These are phyloP conservation scores for Zelleria hepariella DNA, from an alignment of 2,888 invertebrate species.

Conservation along the genomic window DNA sequence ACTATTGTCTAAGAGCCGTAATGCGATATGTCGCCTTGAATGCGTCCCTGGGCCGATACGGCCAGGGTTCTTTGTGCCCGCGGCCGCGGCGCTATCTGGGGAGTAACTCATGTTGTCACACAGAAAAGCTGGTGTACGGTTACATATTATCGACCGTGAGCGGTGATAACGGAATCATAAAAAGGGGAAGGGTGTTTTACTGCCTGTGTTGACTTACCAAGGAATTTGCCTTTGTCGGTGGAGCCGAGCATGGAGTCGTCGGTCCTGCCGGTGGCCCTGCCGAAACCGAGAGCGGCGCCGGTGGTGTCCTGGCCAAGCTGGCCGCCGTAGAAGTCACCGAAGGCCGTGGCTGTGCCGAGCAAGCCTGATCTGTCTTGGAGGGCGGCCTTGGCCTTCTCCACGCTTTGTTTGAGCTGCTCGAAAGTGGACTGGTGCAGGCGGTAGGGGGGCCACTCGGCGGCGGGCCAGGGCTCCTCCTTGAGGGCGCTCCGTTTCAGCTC, in stretches of 20 bases:
- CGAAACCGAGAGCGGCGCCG: constrained; percentile 46
- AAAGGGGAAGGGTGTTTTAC: neutral
- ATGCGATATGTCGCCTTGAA: neutral
- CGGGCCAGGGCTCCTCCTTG: constrained; percentile 72
- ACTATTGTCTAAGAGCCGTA: neutral
- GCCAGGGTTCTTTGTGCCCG: neutral
- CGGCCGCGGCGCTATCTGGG: neutral
- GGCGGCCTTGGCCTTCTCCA: constrained; percentile 91
- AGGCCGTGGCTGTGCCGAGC: constrained; percentile 79
- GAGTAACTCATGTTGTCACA: constrained; percentile 3
- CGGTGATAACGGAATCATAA: neutral
- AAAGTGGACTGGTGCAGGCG: constrained; percentile 89
- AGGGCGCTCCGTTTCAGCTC: constrained; percentile 80
- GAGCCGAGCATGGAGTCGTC: constrained; percentile 60
- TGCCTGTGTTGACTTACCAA: no score
- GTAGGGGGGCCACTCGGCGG: constrained; percentile 82
- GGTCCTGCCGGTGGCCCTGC: constrained; percentile 37
- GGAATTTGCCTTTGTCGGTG: constrained; percentile 54
- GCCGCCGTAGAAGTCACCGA: constrained; percentile 76
- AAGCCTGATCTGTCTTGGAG: constrained; percentile 80
- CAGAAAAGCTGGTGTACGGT: neutral
- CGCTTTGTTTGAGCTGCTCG: constrained; percentile 90
- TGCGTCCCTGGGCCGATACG: neutral
- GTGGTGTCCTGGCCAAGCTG: constrained; percentile 56
- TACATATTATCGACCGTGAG: neutral